Percentiles rank a stretch among this genome's conserved stretches.
phyloP scores from a whole-genome alignment of 2,113 vertebrate species.

The Pipa parva region DNA sequence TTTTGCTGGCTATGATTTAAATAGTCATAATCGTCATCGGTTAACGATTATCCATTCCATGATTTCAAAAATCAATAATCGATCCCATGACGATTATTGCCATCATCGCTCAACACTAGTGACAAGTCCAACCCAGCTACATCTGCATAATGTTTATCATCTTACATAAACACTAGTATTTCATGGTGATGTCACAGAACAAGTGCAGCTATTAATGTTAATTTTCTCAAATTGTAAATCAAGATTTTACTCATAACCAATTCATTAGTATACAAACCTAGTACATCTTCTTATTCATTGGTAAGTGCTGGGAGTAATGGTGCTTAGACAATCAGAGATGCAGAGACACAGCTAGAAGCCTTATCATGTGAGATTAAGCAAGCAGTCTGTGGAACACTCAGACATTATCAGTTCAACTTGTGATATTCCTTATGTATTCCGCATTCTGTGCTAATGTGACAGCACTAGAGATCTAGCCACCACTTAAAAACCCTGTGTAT shows the following conservation, averaged over 20 bases:
- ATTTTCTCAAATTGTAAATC: too few relatives aligned
- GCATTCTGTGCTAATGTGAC: conserved; percentile 12
- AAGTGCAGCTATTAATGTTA: too few relatives aligned
- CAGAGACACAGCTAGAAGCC: not conserved
- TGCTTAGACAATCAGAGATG: conserved; percentile 2
- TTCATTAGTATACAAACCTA: conserved; percentile 3
- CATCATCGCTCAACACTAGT: too few relatives aligned
- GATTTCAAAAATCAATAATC: too few relatives aligned
- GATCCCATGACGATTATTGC: too few relatives aligned
- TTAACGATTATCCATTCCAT: too few relatives aligned
- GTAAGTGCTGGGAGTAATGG: conserved; percentile 9
- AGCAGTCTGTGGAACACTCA: not conserved
- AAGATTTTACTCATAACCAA: not conserved
- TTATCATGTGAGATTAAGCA: not conserved
- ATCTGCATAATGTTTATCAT: too few relatives aligned
- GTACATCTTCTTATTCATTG: not conserved
- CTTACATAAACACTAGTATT: too few relatives aligned
- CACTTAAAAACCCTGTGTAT: not conserved
- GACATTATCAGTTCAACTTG: conserved; percentile 11
- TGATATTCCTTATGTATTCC: conserved; percentile 30
- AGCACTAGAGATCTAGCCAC: not conserved
- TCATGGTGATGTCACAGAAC: too few relatives aligned
- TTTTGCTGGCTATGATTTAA: too few relatives aligned
- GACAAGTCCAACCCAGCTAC: too few relatives aligned
- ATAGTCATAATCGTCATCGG: too few relatives aligned